These are phyloP conservation scores for Camponotus fellah DNA, from an alignment of 2,888 invertebrate genomes.

Conservation along the genomic window DNA sequence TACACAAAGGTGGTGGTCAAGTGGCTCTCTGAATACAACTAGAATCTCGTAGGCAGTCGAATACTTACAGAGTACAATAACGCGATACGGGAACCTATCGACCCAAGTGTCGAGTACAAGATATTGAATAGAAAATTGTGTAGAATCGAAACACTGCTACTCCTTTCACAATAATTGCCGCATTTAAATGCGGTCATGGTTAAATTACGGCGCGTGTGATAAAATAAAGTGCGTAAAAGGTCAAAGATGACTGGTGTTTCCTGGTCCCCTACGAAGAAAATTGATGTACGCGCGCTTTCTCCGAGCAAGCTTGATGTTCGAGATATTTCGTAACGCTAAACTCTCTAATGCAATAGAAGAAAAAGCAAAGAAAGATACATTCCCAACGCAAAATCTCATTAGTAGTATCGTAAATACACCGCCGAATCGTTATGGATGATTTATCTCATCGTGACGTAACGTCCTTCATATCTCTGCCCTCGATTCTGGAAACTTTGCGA, in stretches of 20 bases:
- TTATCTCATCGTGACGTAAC: conserved; percentile 37
- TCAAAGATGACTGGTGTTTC: conserved; percentile 13
- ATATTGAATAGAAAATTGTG: conserved; percentile 26
- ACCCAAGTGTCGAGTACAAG: background rate
- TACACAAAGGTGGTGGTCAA: conserved; percentile 50
- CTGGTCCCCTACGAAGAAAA: background rate
- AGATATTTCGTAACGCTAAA: conserved; percentile 9
- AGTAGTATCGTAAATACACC: conserved; percentile 27
- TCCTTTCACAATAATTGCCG: conserved; percentile 5
- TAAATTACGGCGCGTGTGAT: conserved; percentile 4
- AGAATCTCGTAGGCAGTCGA: conserved; percentile 39
- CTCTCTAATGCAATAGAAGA: conserved; percentile 23
- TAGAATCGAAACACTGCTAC: conserved; percentile 5
- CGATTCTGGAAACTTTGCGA: conserved; percentile 49
- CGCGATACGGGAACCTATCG: conserved; percentile 3
- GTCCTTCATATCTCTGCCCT: conserved; percentile 30
- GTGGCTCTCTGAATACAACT: conserved; percentile 42
- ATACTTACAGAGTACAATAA: conserved; percentile 3
- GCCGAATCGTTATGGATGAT: conserved; percentile 39
- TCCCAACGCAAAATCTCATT: conserved; percentile 34
- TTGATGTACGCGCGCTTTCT: conserved; percentile 23
- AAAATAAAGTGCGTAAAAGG: conserved; percentile 5
- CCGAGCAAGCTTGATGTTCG: conserved; percentile 17
- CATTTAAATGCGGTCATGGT: conserved; percentile 4
- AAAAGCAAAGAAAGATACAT: conserved; percentile 12